Percentiles rank a stretch among this genome's conserved stretches.
Evolutionary conservation across 2,888 invertebrate genomes (phyloP).

Genomic region (Mythimna impura): DNA sequence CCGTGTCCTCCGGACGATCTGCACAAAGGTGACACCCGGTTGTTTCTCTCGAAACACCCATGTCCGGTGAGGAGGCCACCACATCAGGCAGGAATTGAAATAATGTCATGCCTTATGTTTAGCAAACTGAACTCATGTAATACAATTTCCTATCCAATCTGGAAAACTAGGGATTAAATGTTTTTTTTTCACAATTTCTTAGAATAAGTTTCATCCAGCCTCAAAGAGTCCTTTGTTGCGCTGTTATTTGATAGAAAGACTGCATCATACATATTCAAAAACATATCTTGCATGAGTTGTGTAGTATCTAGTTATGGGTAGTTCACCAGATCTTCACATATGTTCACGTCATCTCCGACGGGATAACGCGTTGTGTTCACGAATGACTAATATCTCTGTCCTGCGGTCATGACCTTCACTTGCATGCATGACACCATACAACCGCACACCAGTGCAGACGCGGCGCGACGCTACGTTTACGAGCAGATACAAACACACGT

Average conservation of each 20-base stretch:
- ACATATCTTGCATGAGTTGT: no score
- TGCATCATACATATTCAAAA: no score
- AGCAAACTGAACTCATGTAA: not conserved
- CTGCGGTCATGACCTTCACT: slow-evolving; percentile 12
- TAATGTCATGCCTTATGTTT: no score
- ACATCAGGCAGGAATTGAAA: no score
- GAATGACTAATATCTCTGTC: not conserved
- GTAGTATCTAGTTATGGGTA: no score
- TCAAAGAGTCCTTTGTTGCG: not conserved
- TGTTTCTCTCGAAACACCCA: no score
- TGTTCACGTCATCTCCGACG: slow-evolving; percentile 13
- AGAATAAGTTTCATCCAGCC: no score
- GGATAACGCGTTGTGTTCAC: slow-evolving; percentile 1
- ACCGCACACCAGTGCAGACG: slow-evolving; percentile 1
- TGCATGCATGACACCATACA: slow-evolving; percentile 9
- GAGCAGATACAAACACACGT: slow-evolving; percentile 22
- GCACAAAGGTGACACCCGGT: no score
- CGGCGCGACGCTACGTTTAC: slow-evolving; percentile 20
- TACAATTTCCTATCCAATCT: not conserved
- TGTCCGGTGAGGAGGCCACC: no score
- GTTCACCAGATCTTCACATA: not conserved
- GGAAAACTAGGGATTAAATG: no score
- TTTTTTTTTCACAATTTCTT: not conserved
- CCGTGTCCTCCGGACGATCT: no score
- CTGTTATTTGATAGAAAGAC: no score